A percentile compares a stretch with the other conserved stretches of the same genome.
Evolutionary conservation across 2,888 invertebrate species (phyloP).

Genomic region (Rhingia campestris): DNA sequence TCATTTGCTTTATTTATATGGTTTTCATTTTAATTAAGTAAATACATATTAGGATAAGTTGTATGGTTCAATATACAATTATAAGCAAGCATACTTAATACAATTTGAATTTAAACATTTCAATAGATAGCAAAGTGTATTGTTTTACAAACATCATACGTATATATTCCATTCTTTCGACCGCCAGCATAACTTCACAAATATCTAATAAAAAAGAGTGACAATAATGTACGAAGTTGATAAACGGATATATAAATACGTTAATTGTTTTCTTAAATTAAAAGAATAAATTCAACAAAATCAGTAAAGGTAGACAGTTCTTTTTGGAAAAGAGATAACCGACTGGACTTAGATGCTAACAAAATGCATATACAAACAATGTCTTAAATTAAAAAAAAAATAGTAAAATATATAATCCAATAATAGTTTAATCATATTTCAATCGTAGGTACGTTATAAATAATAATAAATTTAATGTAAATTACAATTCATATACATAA

Average conservation of each 20-base stretch:
- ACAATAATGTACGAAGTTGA: too few species aligned
- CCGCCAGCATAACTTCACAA: background rate
- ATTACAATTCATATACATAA: conserved; percentile 63
- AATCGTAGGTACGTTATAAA: conserved; percentile 22
- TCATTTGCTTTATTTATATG: conserved; percentile 18
- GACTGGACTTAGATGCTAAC: conserved; percentile 27
- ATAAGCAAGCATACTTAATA: conserved; percentile 49
- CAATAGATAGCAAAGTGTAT: conserved; percentile 43
- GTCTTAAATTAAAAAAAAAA: conserved; percentile 3
- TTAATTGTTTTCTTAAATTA: too few species aligned
- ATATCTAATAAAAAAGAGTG: background rate
- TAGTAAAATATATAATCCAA: conserved; percentile 2
- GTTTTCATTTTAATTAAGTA: conserved; percentile 29
- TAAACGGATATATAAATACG: too few species aligned
- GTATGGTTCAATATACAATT: conserved; percentile 2
- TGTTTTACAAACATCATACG: conserved; percentile 23
- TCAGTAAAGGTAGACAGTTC: background rate
- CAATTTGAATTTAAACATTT: conserved; percentile 13
- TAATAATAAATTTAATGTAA: conserved; percentile 35
- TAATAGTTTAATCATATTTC: background rate
- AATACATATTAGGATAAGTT: conserved; percentile 39
- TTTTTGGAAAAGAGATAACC: conserved; percentile 11
- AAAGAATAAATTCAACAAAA: too few species aligned
- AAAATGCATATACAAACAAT: conserved; percentile 43
- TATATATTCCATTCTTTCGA: background rate